These are phyloP conservation scores for Deilephila porcellus DNA, from an alignment of 2,888 invertebrate genomes.

Conservation along the genomic window DNA sequence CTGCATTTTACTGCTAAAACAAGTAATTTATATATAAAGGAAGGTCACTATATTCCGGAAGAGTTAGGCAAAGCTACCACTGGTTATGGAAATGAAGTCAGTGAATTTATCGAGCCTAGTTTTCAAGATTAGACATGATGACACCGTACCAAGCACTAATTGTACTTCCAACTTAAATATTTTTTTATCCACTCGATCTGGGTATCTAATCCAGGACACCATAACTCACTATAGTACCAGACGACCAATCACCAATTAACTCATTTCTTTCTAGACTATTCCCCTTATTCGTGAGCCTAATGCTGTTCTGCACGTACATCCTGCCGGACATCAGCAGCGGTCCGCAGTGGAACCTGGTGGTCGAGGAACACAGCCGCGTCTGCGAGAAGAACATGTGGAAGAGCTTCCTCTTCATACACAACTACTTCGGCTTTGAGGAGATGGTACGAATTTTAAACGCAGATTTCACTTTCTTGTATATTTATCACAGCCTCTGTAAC, in stretches of 20 bases:
- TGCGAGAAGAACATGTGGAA: constrained; percentile 85
- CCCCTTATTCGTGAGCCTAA: constrained; percentile 79
- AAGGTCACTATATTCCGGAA: no score
- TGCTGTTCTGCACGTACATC: constrained; percentile 84
- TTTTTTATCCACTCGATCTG: no score
- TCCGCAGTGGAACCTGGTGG: constrained; percentile 85
- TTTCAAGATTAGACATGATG: no score
- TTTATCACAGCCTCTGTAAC: not conserved
- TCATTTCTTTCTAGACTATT: constrained; percentile 67
- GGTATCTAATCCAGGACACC: no score
- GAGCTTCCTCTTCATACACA: constrained; percentile 85
- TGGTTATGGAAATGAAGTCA: no score
- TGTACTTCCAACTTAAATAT: no score
- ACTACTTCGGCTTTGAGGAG: constrained; percentile 85
- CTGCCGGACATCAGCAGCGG: constrained; percentile 81
- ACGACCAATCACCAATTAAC: not conserved
- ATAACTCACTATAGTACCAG: no score
- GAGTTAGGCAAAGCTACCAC: no score
- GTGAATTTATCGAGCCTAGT: no score
- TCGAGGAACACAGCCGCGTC: constrained; percentile 81
- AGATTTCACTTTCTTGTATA: not conserved
- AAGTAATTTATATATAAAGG: no score
- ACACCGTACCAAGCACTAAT: no score
- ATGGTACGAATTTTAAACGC: constrained; percentile 70
- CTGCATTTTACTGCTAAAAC: no score